Base-by-base conservation (phyloP, 2,113 vertebrate species). In the Syrmaticus mikado region DNA sequence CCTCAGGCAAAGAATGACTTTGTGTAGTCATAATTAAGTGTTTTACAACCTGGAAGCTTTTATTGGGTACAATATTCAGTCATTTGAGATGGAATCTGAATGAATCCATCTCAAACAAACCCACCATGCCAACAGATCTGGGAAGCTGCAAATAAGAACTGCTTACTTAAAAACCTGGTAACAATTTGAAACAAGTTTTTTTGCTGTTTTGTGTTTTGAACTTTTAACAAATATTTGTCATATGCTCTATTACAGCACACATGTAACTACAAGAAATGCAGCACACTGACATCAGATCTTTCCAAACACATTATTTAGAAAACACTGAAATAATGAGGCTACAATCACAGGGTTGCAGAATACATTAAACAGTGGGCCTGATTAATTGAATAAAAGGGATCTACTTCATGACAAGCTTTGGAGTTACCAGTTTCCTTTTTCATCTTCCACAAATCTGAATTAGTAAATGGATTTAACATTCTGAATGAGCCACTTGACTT, bases 311-410 rank as follows among this genome's bases (percentile, higher is more conserved):
- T 53, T 71, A 53, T 64, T 87, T 58, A 52, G 14, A 46, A 95
- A 85, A 62, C 5, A 50, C 57, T 28, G 32, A 91, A 91, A 85
- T 66, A 89, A 27, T 68, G 67, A 93, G 57, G 34, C 38, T 84
- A 13, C 14, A 90, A 75, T n/a, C 7, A 1, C 52, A 71, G 7
- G 22, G 92, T 88, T 65, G 36, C 57, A 50, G 70, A 93, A 65
- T 58, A 87, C 25, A 30, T 34, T 71, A 62, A 46, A 40, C 34
- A 85, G 85, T 40, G 32, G 76, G 41, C 60, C 45, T 36, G 48
- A 72, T 55, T 65, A 48, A 85, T 36, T 64, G n/a, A 91, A 70
- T 41, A n/a, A 83, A 28, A 13, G 11, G 38, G 16, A 91, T 30
- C 10, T 27, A 40, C 58, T 64, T 64, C 28, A 45, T 62, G 40